Percentiles rank a stretch among this genome's conserved stretches.
phyloP scores from a whole-genome alignment of 2,888 invertebrate genomes.

The Heliconius sara region DNA sequence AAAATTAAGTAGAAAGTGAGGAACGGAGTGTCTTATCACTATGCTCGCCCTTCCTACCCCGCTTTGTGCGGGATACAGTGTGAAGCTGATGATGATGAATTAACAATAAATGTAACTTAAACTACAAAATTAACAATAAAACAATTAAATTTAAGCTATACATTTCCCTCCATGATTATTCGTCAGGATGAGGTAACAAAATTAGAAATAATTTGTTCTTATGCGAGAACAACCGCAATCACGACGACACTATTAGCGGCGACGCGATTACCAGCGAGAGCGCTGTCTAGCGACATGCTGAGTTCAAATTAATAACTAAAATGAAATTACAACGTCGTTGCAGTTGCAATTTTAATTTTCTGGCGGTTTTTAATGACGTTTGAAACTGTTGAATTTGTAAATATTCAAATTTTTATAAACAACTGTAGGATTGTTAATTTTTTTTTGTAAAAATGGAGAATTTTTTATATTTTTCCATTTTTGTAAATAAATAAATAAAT shows the following conservation, averaged over 20 bases:
- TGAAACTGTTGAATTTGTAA: not conserved
- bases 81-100: not conserved
- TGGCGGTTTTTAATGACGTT: conserved; percentile 19
- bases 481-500: too few relatives aligned
- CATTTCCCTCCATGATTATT: conserved; percentile 45
- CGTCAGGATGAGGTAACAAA: conserved; percentile 44
- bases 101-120: conserved; percentile 8
- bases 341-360: conserved; percentile 10
- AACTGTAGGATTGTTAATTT: too few relatives aligned
- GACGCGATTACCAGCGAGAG: conserved; percentile 48
- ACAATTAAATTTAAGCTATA: conserved; percentile 45
- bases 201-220: conserved; percentile 50
- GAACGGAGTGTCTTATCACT: too few relatives aligned
- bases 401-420: conserved; percentile 1
- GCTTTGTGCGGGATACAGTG: too few relatives aligned
- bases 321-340: conserved; percentile 35
- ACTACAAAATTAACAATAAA: conserved; percentile 33
- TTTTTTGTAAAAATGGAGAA: too few relatives aligned
- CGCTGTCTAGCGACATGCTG: conserved; percentile 49
- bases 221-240: conserved; percentile 51
- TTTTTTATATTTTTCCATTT: too few relatives aligned
- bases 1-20: too few relatives aligned
- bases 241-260: conserved; percentile 48
- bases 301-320: conserved; percentile 43
- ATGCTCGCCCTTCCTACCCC: too few relatives aligned